A percentile compares a stretch with the other conserved stretches of the same genome.
phyloP scores from a whole-genome alignment of 2,797 vertebrate species.

The Tympanoctomys barrerae region DNA sequence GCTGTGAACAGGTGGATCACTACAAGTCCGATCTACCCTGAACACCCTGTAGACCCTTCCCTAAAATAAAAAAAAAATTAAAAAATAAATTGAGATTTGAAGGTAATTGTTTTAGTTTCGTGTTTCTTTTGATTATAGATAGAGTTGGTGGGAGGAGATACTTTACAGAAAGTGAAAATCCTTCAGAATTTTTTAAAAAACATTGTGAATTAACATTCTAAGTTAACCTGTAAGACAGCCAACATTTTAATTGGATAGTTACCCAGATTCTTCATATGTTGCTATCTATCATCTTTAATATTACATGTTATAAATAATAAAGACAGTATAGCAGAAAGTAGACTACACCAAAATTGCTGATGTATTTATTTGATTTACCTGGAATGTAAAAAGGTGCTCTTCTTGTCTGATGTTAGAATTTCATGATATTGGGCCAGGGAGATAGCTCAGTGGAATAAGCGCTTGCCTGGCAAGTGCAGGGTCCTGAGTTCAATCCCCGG shows the following conservation, averaged over 20 bases:
- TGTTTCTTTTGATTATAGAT: not conserved
- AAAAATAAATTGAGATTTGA: not conserved
- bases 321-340: conserved; percentile 31
- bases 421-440: not conserved
- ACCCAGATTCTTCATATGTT: not conserved
- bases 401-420: conserved; percentile 8
- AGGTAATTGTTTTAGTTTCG: not conserved
- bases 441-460: too few species aligned
- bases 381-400: not conserved
- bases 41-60: too few species aligned
- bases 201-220: not conserved
- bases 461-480: too few species aligned
- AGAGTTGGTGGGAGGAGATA: not conserved
- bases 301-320: conserved; percentile 51
- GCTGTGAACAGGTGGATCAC: too few species aligned
- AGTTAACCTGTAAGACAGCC: not conserved
- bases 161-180: not conserved
- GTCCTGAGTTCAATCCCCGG: too few species aligned
- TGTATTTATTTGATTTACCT: conserved; percentile 47
- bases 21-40: too few species aligned
- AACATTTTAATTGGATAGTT: not conserved
- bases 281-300: conserved; percentile 22
- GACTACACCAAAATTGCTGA: not conserved
- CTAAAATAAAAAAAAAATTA: too few species aligned
- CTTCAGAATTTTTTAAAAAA: not conserved